phyloP scores from a whole-genome alignment of 92 coral and sea anemone species.

The Phenganax stokvisi region DNA sequence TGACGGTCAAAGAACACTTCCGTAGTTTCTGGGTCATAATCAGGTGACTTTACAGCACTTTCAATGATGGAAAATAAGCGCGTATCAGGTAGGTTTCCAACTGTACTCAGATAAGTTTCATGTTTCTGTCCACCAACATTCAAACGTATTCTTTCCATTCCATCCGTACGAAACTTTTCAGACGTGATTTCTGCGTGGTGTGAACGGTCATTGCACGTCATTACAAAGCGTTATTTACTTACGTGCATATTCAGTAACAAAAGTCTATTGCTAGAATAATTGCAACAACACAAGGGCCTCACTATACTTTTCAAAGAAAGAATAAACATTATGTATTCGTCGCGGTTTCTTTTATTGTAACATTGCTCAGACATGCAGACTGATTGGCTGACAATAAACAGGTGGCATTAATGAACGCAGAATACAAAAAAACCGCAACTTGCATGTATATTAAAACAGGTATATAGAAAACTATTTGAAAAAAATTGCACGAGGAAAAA shows the following conservation, averaged over 20 bases:
- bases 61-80: conserved; percentile 81
- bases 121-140: conserved; percentile 89
- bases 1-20: conserved; percentile 96
- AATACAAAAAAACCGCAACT: background rate
- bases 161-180: conserved; percentile 26
- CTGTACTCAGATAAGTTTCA: conserved; percentile 85
- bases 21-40: conserved; percentile 79
- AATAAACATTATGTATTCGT: conserved; percentile 16
- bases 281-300: background rate
- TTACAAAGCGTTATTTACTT: background rate
- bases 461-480: background rate
- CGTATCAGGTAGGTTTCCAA: conserved; percentile 76
- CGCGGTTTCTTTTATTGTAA: conserved; percentile 11
- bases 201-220: conserved; percentile 13
- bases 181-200: conserved; percentile 33
- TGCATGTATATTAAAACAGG: conserved; percentile 4
- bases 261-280: background rate
- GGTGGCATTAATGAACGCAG: conserved; percentile 26
- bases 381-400: conserved; percentile 28
- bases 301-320: background rate
- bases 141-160: conserved; percentile 44
- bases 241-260: background rate
- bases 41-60: conserved; percentile 66
- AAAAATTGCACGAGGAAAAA: background rate
- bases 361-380: background rate